These are phyloP conservation scores for Phaetusa simplex DNA, from an alignment of 2,113 vertebrate species.

Conservation along the genomic window DNA sequence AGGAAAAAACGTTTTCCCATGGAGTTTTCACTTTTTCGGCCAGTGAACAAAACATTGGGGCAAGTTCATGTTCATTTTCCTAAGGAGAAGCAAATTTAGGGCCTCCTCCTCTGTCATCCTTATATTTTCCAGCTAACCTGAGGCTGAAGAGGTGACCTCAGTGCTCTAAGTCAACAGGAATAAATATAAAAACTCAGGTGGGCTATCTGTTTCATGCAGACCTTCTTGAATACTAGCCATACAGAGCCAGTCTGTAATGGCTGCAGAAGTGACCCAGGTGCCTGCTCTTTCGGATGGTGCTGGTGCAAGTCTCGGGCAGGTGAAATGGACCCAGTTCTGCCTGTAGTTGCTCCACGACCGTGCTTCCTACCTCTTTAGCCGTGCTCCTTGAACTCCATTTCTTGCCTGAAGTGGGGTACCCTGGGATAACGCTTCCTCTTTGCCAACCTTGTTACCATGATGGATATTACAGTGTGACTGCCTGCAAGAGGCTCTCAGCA, in stretches of 20 bases:
- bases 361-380: background rate
- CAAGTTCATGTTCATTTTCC: background rate
- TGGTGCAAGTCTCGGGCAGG: background rate
- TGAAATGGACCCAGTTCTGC: background rate
- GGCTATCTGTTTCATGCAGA: background rate
- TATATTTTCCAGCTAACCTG: background rate
- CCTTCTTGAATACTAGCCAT: background rate
- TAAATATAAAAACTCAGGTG: background rate
- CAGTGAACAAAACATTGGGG: background rate
- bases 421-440: background rate
- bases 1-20: background rate
- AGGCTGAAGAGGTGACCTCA: background rate
- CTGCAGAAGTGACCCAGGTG: background rate
- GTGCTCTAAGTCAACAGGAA: background rate
- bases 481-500: background rate
- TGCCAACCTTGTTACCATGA: background rate
- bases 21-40: background rate
- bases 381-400: background rate
- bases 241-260: fast-evolving
- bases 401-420: too few species aligned
- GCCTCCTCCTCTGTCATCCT: background rate
- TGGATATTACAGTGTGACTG: too few species aligned
- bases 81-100: background rate
- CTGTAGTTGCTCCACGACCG: background rate
- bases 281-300: background rate